Evolutionary conservation across 2,797 vertebrate species (phyloP), one percentile per base, ranked within the genome.

Genomic region (Aldrovandia affinis): DNA sequence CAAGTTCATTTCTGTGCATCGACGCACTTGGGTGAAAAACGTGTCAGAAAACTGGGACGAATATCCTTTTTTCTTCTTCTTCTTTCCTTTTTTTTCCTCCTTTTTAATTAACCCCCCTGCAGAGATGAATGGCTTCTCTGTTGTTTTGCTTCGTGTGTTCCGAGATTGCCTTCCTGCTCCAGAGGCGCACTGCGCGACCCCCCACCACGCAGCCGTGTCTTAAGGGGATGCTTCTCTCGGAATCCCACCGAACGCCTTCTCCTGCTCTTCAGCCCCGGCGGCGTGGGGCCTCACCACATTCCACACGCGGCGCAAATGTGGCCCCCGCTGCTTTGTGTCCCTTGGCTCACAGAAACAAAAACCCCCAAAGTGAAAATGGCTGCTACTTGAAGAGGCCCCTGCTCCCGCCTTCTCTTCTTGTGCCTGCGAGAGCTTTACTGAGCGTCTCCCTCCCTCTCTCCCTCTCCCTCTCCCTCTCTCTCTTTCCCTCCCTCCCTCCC

Each of bases 101-200:
- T n/a, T n/a, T n/a, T 52, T 50, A 78, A 78, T 78, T 30, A 78
- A n/a, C 77, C 47, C 25, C 47, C 77, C 77, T 12, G 50, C 77
- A 18, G 77, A 33, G 77, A 78, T 30, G 77, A 78, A 75, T 44
- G 22, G 50, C 47, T 30, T 15, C 1, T 54, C 20, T 20, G 15
- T 78, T 75, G 70, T 75, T 36, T 44, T 44, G 70, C 39, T 39
- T 70, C 65, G 18, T 73, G 15, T 39, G 44, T 20, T 25, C 70
- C 25, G 47, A 73, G 68, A 36, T 15, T n/a, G 33, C 25, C 6
- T 73, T 70, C 36, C 73, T 57, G 3, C 10, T 61, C 52, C 20
- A n/a, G 39, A 15, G 28, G 9, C 36, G 15, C 12, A 3, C 61
- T 9, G 61, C 28, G 30, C 12, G 28, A 68, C 30, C 33, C 39